Percentiles rank a stretch among this genome's conserved stretches.
phyloP scores from a whole-genome alignment of 2,888 invertebrate species.

The Torymus aiolomorphi region DNA sequence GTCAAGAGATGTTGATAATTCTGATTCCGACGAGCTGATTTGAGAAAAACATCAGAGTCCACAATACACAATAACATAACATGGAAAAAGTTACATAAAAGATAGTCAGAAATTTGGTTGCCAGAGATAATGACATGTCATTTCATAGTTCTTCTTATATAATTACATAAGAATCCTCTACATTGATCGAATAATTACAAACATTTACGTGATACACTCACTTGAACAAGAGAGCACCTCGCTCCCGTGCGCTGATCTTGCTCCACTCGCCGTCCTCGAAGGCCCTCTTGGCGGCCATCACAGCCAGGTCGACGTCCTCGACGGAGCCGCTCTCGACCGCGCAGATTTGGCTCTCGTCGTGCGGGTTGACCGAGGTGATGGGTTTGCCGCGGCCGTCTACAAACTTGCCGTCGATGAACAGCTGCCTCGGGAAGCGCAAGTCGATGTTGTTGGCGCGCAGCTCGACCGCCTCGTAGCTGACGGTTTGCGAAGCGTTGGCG shows the following conservation, averaged over 20 bases:
- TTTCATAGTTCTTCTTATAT: too few relatives aligned
- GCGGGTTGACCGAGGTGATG: constrained; percentile 85
- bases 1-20: too few relatives aligned
- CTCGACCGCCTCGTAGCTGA: constrained; percentile 85
- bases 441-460: constrained; percentile 89
- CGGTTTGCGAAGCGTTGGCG: constrained; percentile 76
- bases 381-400: constrained; percentile 84
- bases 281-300: constrained; percentile 90
- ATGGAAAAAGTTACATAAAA: too few relatives aligned
- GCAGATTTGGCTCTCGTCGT: constrained; percentile 88
- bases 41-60: too few relatives aligned
- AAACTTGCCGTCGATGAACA: constrained; percentile 95
- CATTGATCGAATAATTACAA: neutral
- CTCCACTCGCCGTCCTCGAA: constrained; percentile 94
- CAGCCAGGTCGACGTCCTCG: constrained; percentile 92
- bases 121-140: too few relatives aligned
- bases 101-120: too few relatives aligned
- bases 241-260: constrained; percentile 94
- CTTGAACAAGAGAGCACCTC: constrained; percentile 89
- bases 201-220: constrained; percentile 72
- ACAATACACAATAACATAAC: too few relatives aligned
- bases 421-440: constrained; percentile 90
- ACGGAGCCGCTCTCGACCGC: constrained; percentile 84
- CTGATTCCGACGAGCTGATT: too few relatives aligned
- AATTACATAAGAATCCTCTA: too few relatives aligned